Evolutionary conservation across 2,888 invertebrate species (phyloP).

Genomic region (Pachliopta kotzebuea): DNA sequence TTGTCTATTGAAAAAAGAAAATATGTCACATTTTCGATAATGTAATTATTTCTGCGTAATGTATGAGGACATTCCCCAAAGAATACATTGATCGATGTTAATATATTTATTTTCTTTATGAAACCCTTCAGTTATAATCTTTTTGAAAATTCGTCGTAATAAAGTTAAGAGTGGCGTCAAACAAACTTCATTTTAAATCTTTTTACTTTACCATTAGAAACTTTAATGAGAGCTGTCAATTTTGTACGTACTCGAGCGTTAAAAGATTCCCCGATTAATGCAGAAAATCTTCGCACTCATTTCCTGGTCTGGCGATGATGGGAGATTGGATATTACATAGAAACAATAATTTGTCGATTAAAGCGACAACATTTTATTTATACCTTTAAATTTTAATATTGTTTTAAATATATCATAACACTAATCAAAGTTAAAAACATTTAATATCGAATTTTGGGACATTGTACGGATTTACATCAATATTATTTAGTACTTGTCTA

Average conservation of each 20-base stretch:
- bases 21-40: no score
- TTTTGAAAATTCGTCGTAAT: constrained; percentile 1
- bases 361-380: not conserved
- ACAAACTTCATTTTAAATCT: constrained; percentile 38
- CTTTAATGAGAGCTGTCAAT: constrained; percentile 67
- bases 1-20: no score
- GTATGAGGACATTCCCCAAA: no score
- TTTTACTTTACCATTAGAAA: constrained; percentile 49
- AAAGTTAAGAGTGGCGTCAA: constrained; percentile 30
- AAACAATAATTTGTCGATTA: not conserved
- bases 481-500: no score
- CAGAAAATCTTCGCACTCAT: constrained; percentile 42
- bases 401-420: not conserved
- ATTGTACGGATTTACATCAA: no score
- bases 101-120: no score
- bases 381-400: not conserved
- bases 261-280: constrained; percentile 50
- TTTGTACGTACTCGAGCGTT: constrained; percentile 46
- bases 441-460: no score
- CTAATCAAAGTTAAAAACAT: no score
- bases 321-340: constrained; percentile 34
- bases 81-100: no score
- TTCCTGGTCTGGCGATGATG: constrained; percentile 35
- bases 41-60: no score
- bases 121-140: no score